Base-by-base conservation (phyloP, 2,888 invertebrate genomes). In the Drosophila borborema region DNA sequence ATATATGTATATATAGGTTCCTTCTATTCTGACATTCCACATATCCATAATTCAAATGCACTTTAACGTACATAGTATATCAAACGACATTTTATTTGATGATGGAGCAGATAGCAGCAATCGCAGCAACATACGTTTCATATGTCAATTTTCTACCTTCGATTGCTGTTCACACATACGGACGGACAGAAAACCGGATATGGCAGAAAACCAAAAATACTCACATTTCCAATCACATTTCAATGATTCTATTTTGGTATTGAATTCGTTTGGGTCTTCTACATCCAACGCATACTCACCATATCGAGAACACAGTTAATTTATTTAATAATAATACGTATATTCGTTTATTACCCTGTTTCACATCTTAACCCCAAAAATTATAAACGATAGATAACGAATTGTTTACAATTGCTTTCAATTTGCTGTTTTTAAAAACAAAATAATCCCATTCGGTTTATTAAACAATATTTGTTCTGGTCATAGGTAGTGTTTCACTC, bases 261-360 rank as follows among this genome's bases (percentile, higher is more conserved):
- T 18, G 7, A 34, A 12, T 51, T 18, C 49, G 12, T 18, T n/a
- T 16, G 31, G 16, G 5, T 14, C 12, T 7, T 0, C 34, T 51
- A 3, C 3, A 5, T 14, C 1, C 51, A 14, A 8, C 14, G 8
- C 36, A 48, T 59, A 61, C 64, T 81, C 41, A 77, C 65, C 66
- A 49, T 34, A 54, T 34, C 46, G 20, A 72, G 31, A 51, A 51
- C 41, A 68, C 43, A 81, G 64, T 60, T 49, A 49, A 62, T 64
- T 54, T 23, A 23, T 60, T 70, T 45, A 54, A 69, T 76, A 66
- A 74, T 75, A 77, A 83, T 83, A 83, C 84, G 86, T 83, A 86
- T 82, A 74, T 80, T 80, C 78, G 72, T 86, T 82, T 82, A 82
- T 86, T 83, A 83, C 82, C 82, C 82, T 83, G 82, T 83, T 86